Conservation (phyloP, 2,888 invertebrate species). For the Callyntrura guangdongensis region DNA sequence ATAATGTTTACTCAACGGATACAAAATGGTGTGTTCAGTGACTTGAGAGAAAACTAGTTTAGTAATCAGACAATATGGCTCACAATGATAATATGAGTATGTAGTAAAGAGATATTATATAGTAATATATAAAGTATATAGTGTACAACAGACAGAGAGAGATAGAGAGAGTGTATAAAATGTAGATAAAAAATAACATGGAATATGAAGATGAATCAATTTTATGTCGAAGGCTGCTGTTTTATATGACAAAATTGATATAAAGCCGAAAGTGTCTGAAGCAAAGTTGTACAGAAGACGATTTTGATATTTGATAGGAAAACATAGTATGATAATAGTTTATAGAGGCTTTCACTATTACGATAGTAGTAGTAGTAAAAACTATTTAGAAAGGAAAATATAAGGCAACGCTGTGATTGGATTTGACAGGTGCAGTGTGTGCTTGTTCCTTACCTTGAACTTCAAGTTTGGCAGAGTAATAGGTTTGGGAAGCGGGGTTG, state of each 20-base stretch:
- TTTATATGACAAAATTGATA: background rate
- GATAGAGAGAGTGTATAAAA: conserved; percentile 1
- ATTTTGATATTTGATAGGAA: conserved; percentile 4
- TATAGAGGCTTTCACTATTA: conserved; percentile 3
- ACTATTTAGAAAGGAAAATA: conserved; percentile 18
- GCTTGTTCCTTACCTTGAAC: conserved; percentile 86
- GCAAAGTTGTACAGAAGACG: conserved; percentile 60
- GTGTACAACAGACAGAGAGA: conserved; percentile 38
- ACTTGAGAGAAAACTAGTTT: conserved; percentile 45
- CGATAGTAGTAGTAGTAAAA: background rate
- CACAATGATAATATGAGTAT: background rate
- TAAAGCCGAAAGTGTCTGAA: conserved; percentile 53
- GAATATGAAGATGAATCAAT: conserved; percentile 34
- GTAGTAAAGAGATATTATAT: conserved; percentile 39
- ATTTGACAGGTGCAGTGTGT: conserved; percentile 41
- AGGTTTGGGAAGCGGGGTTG: conserved; percentile 85
- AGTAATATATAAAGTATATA: conserved; percentile 10
- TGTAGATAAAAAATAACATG: background rate
- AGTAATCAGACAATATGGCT: background rate
- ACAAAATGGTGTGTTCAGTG: conserved; percentile 66
- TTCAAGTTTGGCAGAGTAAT: conserved; percentile 86
- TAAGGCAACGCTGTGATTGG: background rate
- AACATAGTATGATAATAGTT: no score
- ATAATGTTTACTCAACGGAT: conserved; percentile 48
- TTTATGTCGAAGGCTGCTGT: conserved; percentile 21